Percentiles rank a stretch among this genome's conserved stretches.
Conservation (phyloP, 2,888 invertebrate genomes). For the Osmoderma eremita region DNA sequence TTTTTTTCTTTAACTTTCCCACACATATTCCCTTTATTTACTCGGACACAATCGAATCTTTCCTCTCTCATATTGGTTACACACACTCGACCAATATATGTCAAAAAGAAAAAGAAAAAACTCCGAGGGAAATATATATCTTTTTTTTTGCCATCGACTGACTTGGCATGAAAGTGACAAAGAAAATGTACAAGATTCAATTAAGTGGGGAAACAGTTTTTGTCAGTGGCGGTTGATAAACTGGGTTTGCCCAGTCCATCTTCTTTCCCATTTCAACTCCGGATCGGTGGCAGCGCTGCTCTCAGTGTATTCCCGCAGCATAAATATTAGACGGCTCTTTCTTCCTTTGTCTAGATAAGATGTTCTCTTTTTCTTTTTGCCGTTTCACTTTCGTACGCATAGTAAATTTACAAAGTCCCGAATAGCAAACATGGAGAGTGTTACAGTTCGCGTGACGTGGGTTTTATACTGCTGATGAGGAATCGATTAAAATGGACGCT, state of each 20-base stretch:
- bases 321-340: not conserved
- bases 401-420: not conserved
- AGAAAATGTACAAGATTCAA: conserved; percentile 34
- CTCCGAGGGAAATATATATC: not conserved
- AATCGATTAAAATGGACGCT: too few relatives aligned
- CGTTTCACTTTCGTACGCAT: too few relatives aligned
- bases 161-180: conserved; percentile 27
- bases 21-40: too few relatives aligned
- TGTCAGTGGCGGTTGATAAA: conserved; percentile 22
- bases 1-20: too few relatives aligned
- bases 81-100: too few relatives aligned
- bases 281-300: not conserved
- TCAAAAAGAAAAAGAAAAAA: too few relatives aligned
- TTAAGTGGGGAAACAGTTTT: conserved; percentile 29
- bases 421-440: not conserved
- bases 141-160: conserved; percentile 13
- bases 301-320: not conserved
- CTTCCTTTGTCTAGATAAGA: not conserved
- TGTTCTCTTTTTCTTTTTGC: not conserved
- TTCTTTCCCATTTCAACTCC: not conserved
- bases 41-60: too few relatives aligned
- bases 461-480: too few relatives aligned
- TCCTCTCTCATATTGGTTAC: too few relatives aligned
- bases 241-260: conserved; percentile 5
- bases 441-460: too few relatives aligned